A percentile compares a stretch with the other conserved stretches of the same genome.
Conservation (phyloP, 1,140 invertebrate species). For the Heliconius eleuchia region DNA sequence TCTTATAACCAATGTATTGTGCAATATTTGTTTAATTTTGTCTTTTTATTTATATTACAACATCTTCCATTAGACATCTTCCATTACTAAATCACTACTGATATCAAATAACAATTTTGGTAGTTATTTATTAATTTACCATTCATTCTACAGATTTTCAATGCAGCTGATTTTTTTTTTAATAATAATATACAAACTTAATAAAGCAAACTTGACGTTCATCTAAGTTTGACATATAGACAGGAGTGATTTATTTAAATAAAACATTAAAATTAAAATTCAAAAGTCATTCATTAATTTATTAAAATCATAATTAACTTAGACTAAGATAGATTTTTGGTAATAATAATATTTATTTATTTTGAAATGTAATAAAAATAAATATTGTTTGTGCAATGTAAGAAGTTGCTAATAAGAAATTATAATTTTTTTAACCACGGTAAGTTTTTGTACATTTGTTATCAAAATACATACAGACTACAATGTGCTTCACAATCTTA, state of each 20-base stretch:
- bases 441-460: not conserved
- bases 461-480: not conserved
- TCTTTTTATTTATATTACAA: too few species aligned
- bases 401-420: not conserved
- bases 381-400: not conserved
- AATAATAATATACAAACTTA: not conserved
- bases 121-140: too few species aligned
- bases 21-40: too few species aligned
- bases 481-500: too few species aligned
- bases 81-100: too few species aligned
- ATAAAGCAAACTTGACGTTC: not conserved
- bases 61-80: too few species aligned
- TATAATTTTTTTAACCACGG: not conserved
- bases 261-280: slow-evolving; percentile 28
- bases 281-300: slow-evolving; percentile 18
- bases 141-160: too few species aligned
- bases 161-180: too few species aligned
- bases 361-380: not conserved
- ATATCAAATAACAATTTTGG: too few species aligned
- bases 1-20: too few species aligned
- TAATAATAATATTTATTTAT: not conserved
- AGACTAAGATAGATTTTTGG: slow-evolving; percentile 11
- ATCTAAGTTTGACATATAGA: not conserved
- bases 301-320: slow-evolving; percentile 24
- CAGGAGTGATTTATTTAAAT: not conserved